Evolutionary conservation across 2,888 invertebrate genomes (phyloP), one percentile per base, ranked within the genome.

Genomic region (Dichetophora obliterata): DNA sequence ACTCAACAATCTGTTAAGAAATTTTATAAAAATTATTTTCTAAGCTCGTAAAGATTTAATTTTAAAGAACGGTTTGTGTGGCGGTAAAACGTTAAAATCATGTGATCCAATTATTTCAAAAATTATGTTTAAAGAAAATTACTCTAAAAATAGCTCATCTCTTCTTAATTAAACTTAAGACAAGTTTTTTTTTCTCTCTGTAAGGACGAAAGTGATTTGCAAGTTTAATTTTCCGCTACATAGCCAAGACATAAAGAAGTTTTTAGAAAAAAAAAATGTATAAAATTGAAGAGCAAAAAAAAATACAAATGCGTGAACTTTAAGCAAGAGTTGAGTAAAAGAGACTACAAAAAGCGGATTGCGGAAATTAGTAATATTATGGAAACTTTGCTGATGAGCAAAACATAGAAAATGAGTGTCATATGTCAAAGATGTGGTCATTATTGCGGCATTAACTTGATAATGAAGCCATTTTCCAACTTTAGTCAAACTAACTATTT

Each of bases 151-250:
- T 19, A 6, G 9, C 54, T 19, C 9, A n/a, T 19, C 19, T n/a
- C 9, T 19, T n/a, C 5, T 54, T 8, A 54, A 54, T 8, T 9
- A 19, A 19, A 3, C 54, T 19, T 54, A 19, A n/a, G 19, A 6
- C 22, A 9, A 54, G 22, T 34, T 65, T 65, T 65, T 65, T 5
- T 31, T 14, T 8, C 34, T 16, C n/a, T 65, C 34, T 34, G 31
- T 31, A 37, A 65, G 19, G 65, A 65, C 65, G 65, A 65, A 48
- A 66, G 48, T 66, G 66, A 9, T 70, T 69, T 54, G 54, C 34
- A 70, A 70, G 54, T 70, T 70, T 70, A 54, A 70, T 70, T 70
- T 70, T 70, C 31, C 70, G 70, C 70, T 34, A 57, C 54, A 70
- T 70, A 70, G 22, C 50, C 27, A 31, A 31, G 27, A 54, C 11